Conservation (phyloP, 2,888 invertebrate genomes). For the Nyleta sp. region DNA sequence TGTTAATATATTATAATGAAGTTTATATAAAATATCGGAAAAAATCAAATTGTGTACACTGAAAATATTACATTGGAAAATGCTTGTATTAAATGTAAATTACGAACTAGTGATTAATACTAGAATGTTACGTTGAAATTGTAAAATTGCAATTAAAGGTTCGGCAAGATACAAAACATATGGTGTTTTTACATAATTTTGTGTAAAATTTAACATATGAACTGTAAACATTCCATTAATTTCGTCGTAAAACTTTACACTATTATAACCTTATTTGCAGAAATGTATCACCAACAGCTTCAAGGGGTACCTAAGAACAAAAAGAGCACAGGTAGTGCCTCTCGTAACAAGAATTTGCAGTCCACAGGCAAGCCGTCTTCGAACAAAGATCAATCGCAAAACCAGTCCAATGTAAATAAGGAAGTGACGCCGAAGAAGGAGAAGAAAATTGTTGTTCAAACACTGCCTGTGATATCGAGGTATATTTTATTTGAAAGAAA, state of each 20-base stretch:
- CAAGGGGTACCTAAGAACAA: slow-evolving; percentile 85
- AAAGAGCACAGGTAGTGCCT: slow-evolving; percentile 81
- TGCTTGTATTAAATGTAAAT: too few species aligned
- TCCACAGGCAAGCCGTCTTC: slow-evolving; percentile 76
- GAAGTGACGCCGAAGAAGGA: slow-evolving; percentile 79
- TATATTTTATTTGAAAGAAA: slow-evolving; percentile 55
- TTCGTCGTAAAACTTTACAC: not conserved
- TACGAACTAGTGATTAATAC: too few species aligned
- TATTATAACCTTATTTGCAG: slow-evolving; percentile 74
- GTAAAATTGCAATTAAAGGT: too few species aligned
- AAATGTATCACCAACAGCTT: slow-evolving; percentile 87
- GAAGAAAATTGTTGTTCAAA: slow-evolving; percentile 70
- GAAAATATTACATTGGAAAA: too few species aligned
- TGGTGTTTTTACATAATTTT: too few species aligned
- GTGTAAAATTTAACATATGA: too few species aligned
- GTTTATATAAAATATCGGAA: not conserved
- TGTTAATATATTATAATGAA: too few species aligned
- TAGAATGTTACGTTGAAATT: too few species aligned
- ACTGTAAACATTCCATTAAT: too few species aligned
- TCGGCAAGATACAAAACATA: too few species aligned
- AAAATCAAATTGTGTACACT: not conserved
- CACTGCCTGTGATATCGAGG: slow-evolving; percentile 74
- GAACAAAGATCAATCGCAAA: slow-evolving; percentile 83
- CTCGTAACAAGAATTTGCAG: slow-evolving; percentile 77
- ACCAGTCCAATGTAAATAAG: slow-evolving; percentile 79